Percentiles rank a stretch among this genome's conserved stretches.
Conservation (phyloP, 2,113 vertebrate genomes). For the Spea bombifrons region DNA sequence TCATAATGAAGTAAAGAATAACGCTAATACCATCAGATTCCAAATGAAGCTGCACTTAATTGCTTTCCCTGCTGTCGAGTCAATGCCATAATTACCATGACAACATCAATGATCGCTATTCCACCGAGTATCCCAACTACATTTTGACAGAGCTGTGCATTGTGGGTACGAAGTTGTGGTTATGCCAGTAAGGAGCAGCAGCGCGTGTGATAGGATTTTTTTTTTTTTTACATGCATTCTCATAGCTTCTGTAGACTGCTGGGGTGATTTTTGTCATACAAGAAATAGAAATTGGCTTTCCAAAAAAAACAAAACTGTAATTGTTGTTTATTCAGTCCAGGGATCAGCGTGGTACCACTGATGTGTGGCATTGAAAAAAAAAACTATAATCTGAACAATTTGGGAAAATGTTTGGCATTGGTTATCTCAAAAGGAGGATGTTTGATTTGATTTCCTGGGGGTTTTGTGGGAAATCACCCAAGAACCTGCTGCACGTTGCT, state of each 20-base stretch:
- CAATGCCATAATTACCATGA: constrained; percentile 22
- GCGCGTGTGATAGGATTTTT: constrained; percentile 15
- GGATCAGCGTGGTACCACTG: constrained; percentile 18
- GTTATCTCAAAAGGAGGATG: neutral
- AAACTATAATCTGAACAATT: neutral
- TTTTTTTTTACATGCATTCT: neutral
- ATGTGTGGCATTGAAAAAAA: constrained; percentile 20
- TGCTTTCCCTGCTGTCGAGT: neutral
- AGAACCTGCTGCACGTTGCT: constrained; percentile 13
- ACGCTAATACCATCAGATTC: neutral
- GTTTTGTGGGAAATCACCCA: constrained; percentile 8
- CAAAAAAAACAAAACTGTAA: constrained; percentile 12
- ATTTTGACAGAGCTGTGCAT: neutral
- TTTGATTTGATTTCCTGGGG: constrained; percentile 26
- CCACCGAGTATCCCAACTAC: neutral
- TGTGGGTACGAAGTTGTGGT: neutral
- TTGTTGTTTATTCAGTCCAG: constrained; percentile 14
- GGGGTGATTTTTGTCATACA: neutral
- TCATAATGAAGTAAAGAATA: neutral
- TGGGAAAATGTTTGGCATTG: constrained; percentile 20
- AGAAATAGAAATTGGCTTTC: constrained; percentile 5
- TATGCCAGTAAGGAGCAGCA: constrained; percentile 3
- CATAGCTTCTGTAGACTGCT: neutral
- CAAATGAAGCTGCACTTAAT: neutral
- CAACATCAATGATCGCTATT: constrained; percentile 12